These are phyloP conservation scores for Athetis lepigone DNA, from an alignment of 2,888 invertebrate genomes.

Conservation along the genomic window DNA sequence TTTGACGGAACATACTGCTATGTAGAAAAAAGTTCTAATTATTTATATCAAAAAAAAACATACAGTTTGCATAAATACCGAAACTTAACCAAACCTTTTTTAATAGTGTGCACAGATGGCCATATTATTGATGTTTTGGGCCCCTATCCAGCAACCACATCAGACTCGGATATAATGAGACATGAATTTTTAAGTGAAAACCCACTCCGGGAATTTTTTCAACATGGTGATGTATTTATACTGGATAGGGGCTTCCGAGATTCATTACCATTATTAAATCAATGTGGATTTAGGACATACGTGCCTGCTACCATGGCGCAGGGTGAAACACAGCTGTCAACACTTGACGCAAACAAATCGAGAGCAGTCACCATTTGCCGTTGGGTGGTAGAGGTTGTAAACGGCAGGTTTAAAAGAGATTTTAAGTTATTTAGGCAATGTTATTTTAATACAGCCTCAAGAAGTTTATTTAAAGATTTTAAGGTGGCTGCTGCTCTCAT, in stretches of 20 bases:
- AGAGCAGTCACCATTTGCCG: conserved; percentile 1
- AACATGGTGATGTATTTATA: not conserved
- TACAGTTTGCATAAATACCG: not conserved
- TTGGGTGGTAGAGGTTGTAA: too few species aligned
- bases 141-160: conserved; percentile 10
- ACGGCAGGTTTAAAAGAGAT: not conserved
- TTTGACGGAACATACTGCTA: conserved; percentile 5
- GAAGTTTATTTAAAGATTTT: not conserved
- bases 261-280: not conserved
- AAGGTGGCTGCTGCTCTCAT: too few species aligned
- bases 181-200: conserved; percentile 4
- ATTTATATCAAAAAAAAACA: conserved; percentile 7
- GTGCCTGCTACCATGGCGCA: not conserved
- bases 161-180: not conserved
- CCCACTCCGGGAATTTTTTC: not conserved
- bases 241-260: conserved; percentile 9
- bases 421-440: not conserved
- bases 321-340: not conserved
- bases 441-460: not conserved
- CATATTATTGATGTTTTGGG: conserved; percentile 11
- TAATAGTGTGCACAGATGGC: conserved; percentile 1
- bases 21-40: conserved; percentile 15
- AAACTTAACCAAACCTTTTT: not conserved
- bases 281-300: conserved; percentile 4
- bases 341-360: not conserved